These are phyloP conservation scores for Tonatia bakeri DNA, from an alignment of 2,113 vertebrate genomes.

Conservation along the genomic window DNA sequence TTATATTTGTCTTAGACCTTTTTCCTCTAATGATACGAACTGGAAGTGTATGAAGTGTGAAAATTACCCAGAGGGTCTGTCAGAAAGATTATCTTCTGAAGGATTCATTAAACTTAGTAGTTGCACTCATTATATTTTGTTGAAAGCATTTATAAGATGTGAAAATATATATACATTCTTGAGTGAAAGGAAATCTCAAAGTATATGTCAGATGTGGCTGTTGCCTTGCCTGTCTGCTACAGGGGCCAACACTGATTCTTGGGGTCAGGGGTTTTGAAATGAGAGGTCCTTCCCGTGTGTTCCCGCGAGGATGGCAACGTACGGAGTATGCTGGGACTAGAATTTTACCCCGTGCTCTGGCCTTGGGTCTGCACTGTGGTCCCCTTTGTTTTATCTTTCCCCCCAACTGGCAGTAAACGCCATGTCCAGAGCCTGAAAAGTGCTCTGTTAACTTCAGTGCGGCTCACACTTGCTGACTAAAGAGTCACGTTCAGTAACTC, in stretches of 20 bases:
- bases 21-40: neutral
- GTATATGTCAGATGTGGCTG: neutral
- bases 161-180: neutral
- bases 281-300: neutral
- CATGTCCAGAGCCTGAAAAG: neutral
- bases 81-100: neutral
- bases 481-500: neutral
- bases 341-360: neutral
- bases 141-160: neutral
- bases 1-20: neutral
- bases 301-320: neutral
- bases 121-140: neutral
- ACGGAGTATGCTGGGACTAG: no score
- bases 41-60: neutral
- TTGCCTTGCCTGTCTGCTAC: neutral
- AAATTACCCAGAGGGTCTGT: neutral
- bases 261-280: neutral
- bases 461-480: neutral
- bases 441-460: neutral
- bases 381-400: neutral
- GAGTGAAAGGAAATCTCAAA: neutral
- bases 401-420: neutral
- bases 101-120: neutral
- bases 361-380: neutral
- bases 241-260: neutral